Evolutionary conservation across 2,113 vertebrate genomes (phyloP).

Genomic region (Ptilonorhynchus violaceus): DNA sequence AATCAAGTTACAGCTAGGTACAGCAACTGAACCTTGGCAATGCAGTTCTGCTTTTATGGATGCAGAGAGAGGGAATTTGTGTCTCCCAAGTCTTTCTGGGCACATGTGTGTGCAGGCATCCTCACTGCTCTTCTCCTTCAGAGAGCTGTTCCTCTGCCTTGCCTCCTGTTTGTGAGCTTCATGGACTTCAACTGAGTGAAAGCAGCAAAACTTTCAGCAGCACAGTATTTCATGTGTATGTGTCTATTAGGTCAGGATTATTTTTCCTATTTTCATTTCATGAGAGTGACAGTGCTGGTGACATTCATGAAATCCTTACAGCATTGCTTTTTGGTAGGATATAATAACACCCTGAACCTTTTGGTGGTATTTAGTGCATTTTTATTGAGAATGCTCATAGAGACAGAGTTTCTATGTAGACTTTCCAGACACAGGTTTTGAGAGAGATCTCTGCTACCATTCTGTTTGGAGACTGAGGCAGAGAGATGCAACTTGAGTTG

Average conservation of each 20-base stretch:
- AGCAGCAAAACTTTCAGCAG: background rate
- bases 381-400: background rate
- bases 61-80: background rate
- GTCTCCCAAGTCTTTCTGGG: background rate
- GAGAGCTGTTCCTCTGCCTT: background rate
- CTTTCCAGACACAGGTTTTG: background rate
- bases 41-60: background rate
- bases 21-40: background rate
- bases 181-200: background rate
- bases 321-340: background rate
- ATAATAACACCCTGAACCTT: background rate
- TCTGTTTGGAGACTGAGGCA: background rate
- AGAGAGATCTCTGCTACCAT: background rate
- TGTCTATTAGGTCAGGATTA: background rate
- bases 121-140: background rate
- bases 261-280: background rate
- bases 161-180: background rate
- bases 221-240: background rate
- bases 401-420: background rate
- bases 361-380: background rate
- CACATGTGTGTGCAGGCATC: background rate
- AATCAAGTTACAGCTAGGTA: background rate
- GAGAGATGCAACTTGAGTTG: fast-evolving
- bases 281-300: background rate
- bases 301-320: background rate